Base-by-base conservation (phyloP, 1,140 invertebrate species). In the Phocides pigmalion region DNA sequence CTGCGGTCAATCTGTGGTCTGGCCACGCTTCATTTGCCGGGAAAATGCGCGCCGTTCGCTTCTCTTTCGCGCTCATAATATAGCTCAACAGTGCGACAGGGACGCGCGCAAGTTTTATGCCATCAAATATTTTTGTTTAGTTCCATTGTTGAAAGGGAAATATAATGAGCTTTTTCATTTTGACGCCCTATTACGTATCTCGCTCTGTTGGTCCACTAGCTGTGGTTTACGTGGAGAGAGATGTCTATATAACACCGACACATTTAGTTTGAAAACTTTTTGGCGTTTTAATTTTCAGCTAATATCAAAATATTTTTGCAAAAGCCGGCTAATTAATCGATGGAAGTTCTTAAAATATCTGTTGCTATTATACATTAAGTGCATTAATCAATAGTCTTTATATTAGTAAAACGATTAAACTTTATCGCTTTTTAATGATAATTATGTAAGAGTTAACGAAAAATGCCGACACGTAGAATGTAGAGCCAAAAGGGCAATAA, bases 1-100 rank as follows among this genome's bases (percentile, higher is more conserved):
- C 90, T 91, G 90, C 88, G 90, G 90, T 90, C 89, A 91, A 92
- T 91, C 90, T 92, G 90, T 82, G 90, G 90, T 92, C 82, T 86
- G 81, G 87, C 84, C 88, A 90, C 82, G 89, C 88, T 90, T 89
- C 87, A 91, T 90, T 91, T 89, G 86, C 81, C 81, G 82, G 83
- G 83, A 90, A 89, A 91, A 89, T 85, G 82, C 74, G 71, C 72
- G 72, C 9, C 54, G 50, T 62, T 64, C 63, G 42, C 58, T 68
- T 90, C 88, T 72, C 78, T 53, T 77, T 92, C 74, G 49, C 62
- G 62, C 82, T 4, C 47, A 46, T 19, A 6, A 2, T 19, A 14
- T 3, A 37, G 4, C 11, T 4, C 14, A 12, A 25, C 1, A 0
- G 84, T 72, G 77, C 62, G 80, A 90, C 70, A 35, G 81, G 68